A percentile compares a stretch with the other conserved stretches of the same genome.
Conservation (phyloP, 2,888 invertebrate genomes). For the Callyntrura guangdongensis region DNA sequence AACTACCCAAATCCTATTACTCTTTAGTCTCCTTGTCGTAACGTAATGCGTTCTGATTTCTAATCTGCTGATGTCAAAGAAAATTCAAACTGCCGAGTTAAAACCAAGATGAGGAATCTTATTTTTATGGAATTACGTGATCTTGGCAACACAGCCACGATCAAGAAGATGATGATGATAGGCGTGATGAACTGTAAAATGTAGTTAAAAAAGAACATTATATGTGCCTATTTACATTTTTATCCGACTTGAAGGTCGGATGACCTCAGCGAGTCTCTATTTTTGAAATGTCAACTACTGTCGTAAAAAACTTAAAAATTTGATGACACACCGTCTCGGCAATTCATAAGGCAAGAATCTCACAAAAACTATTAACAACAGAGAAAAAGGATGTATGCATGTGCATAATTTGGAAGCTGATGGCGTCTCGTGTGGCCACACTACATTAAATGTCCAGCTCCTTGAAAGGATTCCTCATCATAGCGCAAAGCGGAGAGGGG, state of each 20-base stretch:
- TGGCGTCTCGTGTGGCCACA: no score
- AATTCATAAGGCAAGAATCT: no score
- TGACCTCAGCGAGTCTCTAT: background rate
- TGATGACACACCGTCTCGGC: no score
- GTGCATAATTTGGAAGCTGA: no score
- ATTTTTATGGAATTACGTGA: background rate
- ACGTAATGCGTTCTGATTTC: slow-evolving; percentile 6
- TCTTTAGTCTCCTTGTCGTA: background rate
- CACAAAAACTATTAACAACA: no score
- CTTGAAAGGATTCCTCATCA: no score
- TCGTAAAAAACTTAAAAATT: no score
- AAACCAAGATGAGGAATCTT: background rate
- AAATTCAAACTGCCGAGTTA: background rate
- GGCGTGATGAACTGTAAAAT: no score
- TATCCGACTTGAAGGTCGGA: background rate
- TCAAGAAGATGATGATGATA: background rate
- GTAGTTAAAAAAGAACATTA: no score
- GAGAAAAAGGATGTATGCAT: no score
- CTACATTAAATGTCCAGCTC: no score
- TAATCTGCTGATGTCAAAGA: background rate
- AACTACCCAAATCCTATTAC: background rate
- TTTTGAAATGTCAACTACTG: background rate
- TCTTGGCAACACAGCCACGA: background rate
- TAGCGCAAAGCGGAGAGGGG: no score
- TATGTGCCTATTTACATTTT: background rate